These are phyloP conservation scores for Apomyelois bistriatella DNA, from an alignment of 2,888 invertebrate genomes.

Conservation along the genomic window DNA sequence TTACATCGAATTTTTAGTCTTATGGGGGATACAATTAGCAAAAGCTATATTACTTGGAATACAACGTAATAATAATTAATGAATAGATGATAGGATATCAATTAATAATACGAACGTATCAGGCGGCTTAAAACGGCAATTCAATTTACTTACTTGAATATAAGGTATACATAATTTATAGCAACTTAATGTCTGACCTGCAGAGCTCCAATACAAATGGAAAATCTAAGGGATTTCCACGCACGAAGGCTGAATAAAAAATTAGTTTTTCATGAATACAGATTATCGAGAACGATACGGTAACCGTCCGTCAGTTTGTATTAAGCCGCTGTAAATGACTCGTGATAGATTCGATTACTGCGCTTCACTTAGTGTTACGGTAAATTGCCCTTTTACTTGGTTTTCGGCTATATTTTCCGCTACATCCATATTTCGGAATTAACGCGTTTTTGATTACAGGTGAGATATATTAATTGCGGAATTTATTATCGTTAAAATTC, in stretches of 20 bases:
- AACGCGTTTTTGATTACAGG: slow-evolving; percentile 9
- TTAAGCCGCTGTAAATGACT: slow-evolving; percentile 46
- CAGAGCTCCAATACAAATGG: slow-evolving; percentile 23
- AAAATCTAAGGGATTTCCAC: slow-evolving; percentile 28
- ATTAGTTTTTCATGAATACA: slow-evolving; percentile 34
- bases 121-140: too few relatives aligned
- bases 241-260: slow-evolving; percentile 29
- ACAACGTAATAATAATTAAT: too few relatives aligned
- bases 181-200: slow-evolving; percentile 5
- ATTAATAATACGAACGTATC: too few relatives aligned
- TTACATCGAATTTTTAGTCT: too few relatives aligned
- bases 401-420: slow-evolving; percentile 19
- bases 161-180: not conserved
- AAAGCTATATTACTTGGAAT: too few relatives aligned
- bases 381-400: slow-evolving; percentile 32
- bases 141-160: too few relatives aligned
- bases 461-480: not conserved
- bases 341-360: slow-evolving; percentile 45
- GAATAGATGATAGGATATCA: too few relatives aligned
- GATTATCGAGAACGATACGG: slow-evolving; percentile 22
- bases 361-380: slow-evolving; percentile 42
- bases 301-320: slow-evolving; percentile 24
- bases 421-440: slow-evolving; percentile 7
- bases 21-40: too few relatives aligned
- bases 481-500: not conserved